phyloP scores from a whole-genome alignment of 2,113 vertebrate genomes.

The Ahaetulla prasina region DNA sequence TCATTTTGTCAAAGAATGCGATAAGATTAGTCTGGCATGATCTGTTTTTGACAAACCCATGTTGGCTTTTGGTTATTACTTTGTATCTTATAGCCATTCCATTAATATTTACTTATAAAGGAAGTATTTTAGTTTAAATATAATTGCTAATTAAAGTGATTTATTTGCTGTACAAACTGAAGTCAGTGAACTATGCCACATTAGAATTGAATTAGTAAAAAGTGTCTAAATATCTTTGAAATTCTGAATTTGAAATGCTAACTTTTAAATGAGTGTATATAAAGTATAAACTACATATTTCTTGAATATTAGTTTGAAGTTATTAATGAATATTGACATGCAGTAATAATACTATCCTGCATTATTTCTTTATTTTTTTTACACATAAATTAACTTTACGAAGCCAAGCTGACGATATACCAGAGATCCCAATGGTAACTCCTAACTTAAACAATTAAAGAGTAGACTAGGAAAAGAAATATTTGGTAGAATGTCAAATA shows the following conservation, averaged over 20 bases:
- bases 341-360: not conserved
- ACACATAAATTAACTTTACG: not conserved
- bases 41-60: too few species aligned
- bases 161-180: constrained; percentile 33
- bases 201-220: constrained; percentile 7
- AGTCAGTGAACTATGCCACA: not conserved
- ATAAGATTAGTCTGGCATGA: too few species aligned
- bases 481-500: not conserved
- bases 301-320: not conserved
- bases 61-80: too few species aligned
- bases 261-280: not conserved
- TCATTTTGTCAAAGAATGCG: too few species aligned
- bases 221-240: not conserved
- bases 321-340: not conserved
- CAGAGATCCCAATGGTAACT: not conserved
- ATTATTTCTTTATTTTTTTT: not conserved
- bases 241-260: not conserved
- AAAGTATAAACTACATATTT: not conserved
- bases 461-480: not conserved
- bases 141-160: not conserved
- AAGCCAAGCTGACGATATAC: not conserved
- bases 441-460: not conserved
- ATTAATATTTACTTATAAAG: not conserved
- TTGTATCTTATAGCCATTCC: not conserved
- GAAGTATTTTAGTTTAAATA: not conserved